Evolutionary conservation across 1,140 invertebrate genomes (phyloP), one percentile per base, ranked within the genome.

Genomic region (Lucilia sericata): DNA sequence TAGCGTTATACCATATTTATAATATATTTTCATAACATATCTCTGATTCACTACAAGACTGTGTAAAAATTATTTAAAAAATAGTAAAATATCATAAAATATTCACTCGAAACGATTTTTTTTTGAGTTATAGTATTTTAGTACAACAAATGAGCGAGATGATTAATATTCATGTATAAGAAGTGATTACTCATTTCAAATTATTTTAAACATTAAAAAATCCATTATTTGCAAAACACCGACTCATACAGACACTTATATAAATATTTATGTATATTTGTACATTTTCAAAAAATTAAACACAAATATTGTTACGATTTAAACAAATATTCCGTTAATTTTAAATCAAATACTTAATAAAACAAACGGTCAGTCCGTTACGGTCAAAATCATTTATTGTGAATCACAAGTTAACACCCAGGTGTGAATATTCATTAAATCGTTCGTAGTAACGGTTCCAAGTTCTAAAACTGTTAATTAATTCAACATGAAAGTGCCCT

Each of bases 331-430:
- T 60, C 55, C 55, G 55, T 60, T 60, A 60, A 60, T n/a, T 14
- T 7, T 12, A 42, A 42, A 2, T 42, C 42, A 42, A 42, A 42
- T n/a, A n/a, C 14, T 3, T 14, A 60, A 60, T 42, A 42, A 42
- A 42, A 42, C 42, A 42, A 42, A 42, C 42, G 42, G 13, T 60
- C 55, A n/a, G 14, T n/a, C 55, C n/a, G 55, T n/a, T 60, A 17
- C n/a, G 55, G n/a, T 60, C 14, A 60, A 70, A 19, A 21, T 19
- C 65, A 21, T 8, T 70, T 19, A 12, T 70, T 70, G 65, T 70
- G 65, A 25, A 70, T 70, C 10, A 70, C 65, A 70, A 70, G n/a
- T 70, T 70, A 70, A 25, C 65, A 70, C 65, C n/a, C 10, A 21
- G 5, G 65, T 70, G 65, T 25, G n/a, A 70, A 70, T 21, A 70